Base-by-base conservation (phyloP, 2,113 vertebrate genomes). In the Malurus alboscapulatus region DNA sequence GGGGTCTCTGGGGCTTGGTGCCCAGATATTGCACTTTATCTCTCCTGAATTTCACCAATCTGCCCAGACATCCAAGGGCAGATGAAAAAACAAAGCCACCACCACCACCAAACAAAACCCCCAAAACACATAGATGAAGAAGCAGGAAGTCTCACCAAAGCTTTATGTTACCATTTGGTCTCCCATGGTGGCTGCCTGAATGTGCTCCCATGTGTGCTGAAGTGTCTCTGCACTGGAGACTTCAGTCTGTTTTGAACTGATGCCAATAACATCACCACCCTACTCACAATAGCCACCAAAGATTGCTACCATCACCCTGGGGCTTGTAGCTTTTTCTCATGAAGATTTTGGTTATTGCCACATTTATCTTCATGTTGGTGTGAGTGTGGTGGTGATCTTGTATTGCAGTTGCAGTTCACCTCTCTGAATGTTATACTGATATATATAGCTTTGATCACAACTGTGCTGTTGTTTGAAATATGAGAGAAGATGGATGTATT, bases 281-380 rank as follows among this genome's bases (percentile, higher is more conserved):
- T 91, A 48, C 48, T 82, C 53, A 44, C 63, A 73, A 3, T 5
- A 69, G 15, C 42, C 40, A 38, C 47, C 44, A 19, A 44, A 45
- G 44, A 27, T 42, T 80, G 34, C 38, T 83, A 3, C 42, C 5
- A 1, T 54, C 25, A 32, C 8, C n/a, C 3, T 0, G 0, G 55
- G 42, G 9, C 4, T 47, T 80, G 55, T 40, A 45, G 29, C 16
- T 85, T 57, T 72, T 72, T 66, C 67, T 89, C 17, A 2, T 16
- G 7, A 27, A 57, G 9, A 66, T 58, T 87, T 57, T 79, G 29
- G 21, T 76, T 72, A 51, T 61, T 76, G 45, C 68, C 34, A 6
- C 4, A 3, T 86, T 91, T 47, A 15, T 65, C n/a, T 45, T 61
- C 6, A 18, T 47, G 22, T 45, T 29, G 34, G 17, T 48, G 9